Conservation (phyloP, 2,797 vertebrate genomes). For the Falco cherrug region DNA sequence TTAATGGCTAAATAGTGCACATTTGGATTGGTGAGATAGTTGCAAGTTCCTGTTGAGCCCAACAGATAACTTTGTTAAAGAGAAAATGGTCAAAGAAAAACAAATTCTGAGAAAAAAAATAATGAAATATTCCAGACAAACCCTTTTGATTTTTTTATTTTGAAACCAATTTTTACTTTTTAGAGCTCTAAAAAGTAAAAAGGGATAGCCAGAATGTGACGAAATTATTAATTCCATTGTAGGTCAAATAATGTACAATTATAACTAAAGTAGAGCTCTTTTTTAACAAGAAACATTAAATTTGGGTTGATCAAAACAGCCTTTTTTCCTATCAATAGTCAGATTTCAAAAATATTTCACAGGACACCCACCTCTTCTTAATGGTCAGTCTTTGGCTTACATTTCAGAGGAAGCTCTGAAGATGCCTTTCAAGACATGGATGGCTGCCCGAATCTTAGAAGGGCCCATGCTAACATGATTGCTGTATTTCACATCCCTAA, state of each 20-base stretch:
- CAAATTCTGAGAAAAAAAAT: not conserved
- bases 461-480: not conserved
- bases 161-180: not conserved
- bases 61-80: not conserved
- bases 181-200: not conserved
- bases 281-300: not conserved
- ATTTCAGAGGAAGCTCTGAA: not conserved
- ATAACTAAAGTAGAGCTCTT: not conserved
- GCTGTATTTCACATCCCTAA: not conserved
- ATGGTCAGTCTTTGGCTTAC: not conserved
- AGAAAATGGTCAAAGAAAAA: not conserved
- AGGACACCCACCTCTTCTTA: not conserved
- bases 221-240: not conserved
- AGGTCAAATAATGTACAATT: not conserved
- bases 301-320: not conserved
- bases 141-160: not conserved
- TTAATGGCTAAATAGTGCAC: not conserved
- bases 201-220: not conserved
- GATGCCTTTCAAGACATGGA: accelerated
- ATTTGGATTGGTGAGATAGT: not conserved
- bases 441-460: not conserved
- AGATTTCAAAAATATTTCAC: not conserved
- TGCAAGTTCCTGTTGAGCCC: not conserved
- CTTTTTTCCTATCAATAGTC: not conserved
- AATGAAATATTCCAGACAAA: not conserved